A percentile compares a stretch with the other conserved stretches of the same genome.
Conservation (phyloP, 35 echinoderm and acorn worm species). For the Strongylocentrotus purpuratus region DNA sequence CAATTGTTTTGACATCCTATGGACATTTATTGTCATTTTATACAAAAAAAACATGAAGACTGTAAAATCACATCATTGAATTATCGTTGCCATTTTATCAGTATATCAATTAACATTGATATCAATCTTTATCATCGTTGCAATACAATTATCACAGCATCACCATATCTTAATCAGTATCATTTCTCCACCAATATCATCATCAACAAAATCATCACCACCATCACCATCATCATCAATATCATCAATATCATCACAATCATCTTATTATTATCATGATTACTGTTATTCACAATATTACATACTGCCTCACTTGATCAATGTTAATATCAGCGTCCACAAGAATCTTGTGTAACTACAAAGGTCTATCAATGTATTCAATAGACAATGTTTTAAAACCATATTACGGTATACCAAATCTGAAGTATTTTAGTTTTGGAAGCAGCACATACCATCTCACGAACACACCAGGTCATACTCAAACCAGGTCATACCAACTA, state of each 20-base stretch:
- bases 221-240: not conserved
- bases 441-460: not conserved
- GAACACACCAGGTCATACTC: too few species aligned
- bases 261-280: not conserved
- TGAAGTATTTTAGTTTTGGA: too few species aligned
- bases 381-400: not conserved
- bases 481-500: too few species aligned
- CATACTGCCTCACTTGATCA: not conserved
- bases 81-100: not conserved
- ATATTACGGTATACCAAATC: not conserved
- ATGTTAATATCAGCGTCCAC: not conserved
- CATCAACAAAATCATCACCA: not conserved
- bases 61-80: too few species aligned
- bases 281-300: not conserved
- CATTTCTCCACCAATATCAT: not conserved
- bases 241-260: not conserved
- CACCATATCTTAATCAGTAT: not conserved
- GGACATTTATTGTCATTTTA: too few species aligned
- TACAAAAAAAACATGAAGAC: too few species aligned
- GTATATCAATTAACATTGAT: not conserved
- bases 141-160: not conserved
- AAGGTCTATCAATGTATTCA: too few species aligned
- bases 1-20: too few species aligned
- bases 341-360: not conserved
- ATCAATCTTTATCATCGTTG: not conserved